phyloP scores from a whole-genome alignment of 2,888 invertebrate species.

The Oxystoma pomonae region DNA sequence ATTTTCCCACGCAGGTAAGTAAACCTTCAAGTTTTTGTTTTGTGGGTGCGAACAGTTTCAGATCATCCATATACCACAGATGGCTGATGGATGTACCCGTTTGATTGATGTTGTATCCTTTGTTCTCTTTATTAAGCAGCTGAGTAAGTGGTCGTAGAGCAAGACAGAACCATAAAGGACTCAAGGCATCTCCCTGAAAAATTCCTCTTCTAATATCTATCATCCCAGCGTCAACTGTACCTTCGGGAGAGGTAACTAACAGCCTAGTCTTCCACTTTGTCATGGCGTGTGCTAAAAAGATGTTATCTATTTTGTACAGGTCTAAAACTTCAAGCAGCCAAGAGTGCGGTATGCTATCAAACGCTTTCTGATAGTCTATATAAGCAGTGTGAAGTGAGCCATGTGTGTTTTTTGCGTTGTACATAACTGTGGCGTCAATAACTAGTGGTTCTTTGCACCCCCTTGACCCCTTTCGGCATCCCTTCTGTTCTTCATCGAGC shows the following conservation, averaged over 20 bases:
- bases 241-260: not conserved
- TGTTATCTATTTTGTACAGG: not conserved
- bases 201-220: constrained; percentile 3
- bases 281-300: not conserved
- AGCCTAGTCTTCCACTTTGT: constrained; percentile 1
- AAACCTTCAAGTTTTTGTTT: not conserved
- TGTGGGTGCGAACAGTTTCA: not conserved
- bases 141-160: not conserved
- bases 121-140: not conserved
- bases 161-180: constrained; percentile 6
- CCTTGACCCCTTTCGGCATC: not conserved
- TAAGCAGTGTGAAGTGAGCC: no score
- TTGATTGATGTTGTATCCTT: not conserved
- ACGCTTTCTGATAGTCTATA: constrained; percentile 8
- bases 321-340: constrained; percentile 3
- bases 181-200: constrained; percentile 8
- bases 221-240: not conserved
- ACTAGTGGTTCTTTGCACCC: constrained; percentile 1
- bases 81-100: not conserved
- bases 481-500: constrained; percentile 8
- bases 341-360: constrained; percentile 7
- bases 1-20: not conserved
- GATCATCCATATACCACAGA: constrained; percentile 3
- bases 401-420: no score
- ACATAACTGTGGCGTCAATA: no score